Conservation (phyloP, 2,888 invertebrate genomes). For the Pyrochroa serraticornis region DNA sequence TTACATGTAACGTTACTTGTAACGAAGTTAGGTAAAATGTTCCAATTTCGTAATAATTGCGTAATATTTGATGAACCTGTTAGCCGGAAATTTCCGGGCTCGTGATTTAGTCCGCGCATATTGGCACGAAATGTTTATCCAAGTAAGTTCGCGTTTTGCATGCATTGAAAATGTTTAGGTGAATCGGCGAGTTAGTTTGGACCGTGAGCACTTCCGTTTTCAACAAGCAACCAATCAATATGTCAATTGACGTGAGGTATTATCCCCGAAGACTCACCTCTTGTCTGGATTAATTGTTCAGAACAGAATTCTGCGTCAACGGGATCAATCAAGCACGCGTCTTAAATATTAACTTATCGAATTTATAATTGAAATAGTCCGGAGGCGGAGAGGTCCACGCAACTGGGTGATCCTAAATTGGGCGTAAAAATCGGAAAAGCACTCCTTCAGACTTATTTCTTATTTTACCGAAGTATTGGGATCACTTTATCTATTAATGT, state of each 20-base stretch:
- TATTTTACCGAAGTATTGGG: too few relatives aligned
- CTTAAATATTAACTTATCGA: conserved; percentile 7
- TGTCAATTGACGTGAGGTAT: conserved; percentile 23
- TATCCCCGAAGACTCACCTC: conserved; percentile 18
- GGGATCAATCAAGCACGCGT: conserved; percentile 17
- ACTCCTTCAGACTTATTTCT: too few relatives aligned
- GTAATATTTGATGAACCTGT: conserved; percentile 20
- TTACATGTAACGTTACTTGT: not conserved
- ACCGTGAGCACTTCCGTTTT: conserved; percentile 7
- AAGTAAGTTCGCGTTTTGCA: conserved; percentile 18
- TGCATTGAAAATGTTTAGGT: conserved; percentile 20
- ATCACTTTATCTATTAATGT: too few relatives aligned
- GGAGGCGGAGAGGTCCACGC: too few relatives aligned
- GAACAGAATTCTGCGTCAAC: conserved; percentile 19
- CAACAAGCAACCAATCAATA: conserved; percentile 19
- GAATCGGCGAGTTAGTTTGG: conserved; percentile 21
- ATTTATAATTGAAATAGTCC: conserved; percentile 9
- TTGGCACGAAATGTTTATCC: conserved; percentile 14
- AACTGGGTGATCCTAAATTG: too few relatives aligned
- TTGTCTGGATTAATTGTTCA: conserved; percentile 22
- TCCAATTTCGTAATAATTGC: conserved; percentile 16
- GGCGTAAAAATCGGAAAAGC: too few relatives aligned
- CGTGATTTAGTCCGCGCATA: conserved; percentile 8
- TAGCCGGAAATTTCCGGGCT: conserved; percentile 15
- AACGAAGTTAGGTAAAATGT: conserved; percentile 15